Evolutionary conservation across 2,888 invertebrate species (phyloP).

Genomic region (Coenonympha arcania): DNA sequence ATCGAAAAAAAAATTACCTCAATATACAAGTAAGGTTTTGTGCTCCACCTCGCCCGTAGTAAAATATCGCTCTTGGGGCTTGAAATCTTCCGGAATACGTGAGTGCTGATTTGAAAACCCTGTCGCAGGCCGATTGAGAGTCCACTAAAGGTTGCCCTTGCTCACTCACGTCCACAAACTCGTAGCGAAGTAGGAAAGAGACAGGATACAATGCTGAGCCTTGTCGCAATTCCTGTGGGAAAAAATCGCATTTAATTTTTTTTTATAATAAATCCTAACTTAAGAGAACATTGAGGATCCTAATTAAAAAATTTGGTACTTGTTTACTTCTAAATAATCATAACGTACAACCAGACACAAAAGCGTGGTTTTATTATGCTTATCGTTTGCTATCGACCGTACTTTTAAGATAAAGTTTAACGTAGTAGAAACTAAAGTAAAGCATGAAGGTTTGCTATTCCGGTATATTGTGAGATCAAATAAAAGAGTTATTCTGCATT

Average conservation of each 20-base stretch:
- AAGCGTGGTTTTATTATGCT: slow-evolving; percentile 1
- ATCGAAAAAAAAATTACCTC: slow-evolving; percentile 50
- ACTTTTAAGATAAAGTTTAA: background rate
- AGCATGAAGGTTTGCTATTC: no score
- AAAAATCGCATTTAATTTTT: slow-evolving; percentile 22
- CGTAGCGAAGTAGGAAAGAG: slow-evolving; percentile 84
- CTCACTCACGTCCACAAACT: slow-evolving; percentile 84
- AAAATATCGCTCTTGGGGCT: slow-evolving; percentile 86
- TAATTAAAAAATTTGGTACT: no score
- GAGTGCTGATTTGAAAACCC: slow-evolving; percentile 73
- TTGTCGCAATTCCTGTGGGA: slow-evolving; percentile 76
- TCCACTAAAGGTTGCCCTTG: slow-evolving; percentile 76
- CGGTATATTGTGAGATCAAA: no score
- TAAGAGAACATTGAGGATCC: no score
- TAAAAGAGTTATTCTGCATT: background rate
- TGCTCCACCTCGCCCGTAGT: slow-evolving; percentile 86
- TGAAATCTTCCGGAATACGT: slow-evolving; percentile 77
- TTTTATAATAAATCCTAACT: no score
- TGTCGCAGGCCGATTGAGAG: slow-evolving; percentile 77
- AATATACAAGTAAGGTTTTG: slow-evolving; percentile 83
- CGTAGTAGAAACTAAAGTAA: no score
- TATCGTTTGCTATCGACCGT: background rate
- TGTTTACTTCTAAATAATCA: slow-evolving; percentile 19
- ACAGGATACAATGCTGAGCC: slow-evolving; percentile 87
- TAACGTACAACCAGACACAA: slow-evolving; percentile 11